These are phyloP conservation scores for Ametastegia equiseti DNA, from an alignment of 2,888 invertebrate genomes.

Conservation along the genomic window DNA sequence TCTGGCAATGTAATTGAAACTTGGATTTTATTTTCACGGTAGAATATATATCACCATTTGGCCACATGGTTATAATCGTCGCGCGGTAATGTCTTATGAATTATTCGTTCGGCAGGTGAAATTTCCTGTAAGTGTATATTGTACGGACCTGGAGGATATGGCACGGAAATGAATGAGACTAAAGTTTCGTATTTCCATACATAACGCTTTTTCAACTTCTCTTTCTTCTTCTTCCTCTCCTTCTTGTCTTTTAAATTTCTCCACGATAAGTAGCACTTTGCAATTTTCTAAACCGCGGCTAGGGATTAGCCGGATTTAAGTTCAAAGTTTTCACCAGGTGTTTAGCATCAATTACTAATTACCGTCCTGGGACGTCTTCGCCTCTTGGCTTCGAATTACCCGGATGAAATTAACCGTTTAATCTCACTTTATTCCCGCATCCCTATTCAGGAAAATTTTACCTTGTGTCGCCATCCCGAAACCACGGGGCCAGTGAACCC, in stretches of 20 bases:
- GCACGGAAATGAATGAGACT: constrained; percentile 9
- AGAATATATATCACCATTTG: background rate
- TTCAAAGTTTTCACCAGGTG: constrained; percentile 20
- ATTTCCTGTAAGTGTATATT: background rate
- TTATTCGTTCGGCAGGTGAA: background rate
- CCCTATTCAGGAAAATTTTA: background rate
- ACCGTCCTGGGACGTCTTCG: constrained; percentile 4
- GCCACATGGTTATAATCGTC: too few relatives aligned
- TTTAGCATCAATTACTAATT: constrained; percentile 40
- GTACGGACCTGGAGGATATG: background rate
- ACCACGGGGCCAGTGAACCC: background rate
- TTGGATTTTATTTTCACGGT: background rate
- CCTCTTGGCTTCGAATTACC: constrained; percentile 10
- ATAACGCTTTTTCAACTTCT: constrained; percentile 12
- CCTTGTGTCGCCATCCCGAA: background rate
- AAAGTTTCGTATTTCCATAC: constrained; percentile 16
- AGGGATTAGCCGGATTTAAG: constrained; percentile 29
- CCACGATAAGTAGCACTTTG: background rate
- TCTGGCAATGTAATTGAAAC: background rate
- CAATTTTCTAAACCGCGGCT: constrained; percentile 23
- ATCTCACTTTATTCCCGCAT: constrained; percentile 16
- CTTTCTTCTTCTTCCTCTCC: background rate
- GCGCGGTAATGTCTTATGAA: background rate
- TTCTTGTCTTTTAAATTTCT: background rate
- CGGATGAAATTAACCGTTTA: constrained; percentile 29